These are phyloP conservation scores for Manis crassicaudata DNA, from an alignment of 2,797 vertebrate genomes.

Conservation along the genomic window DNA sequence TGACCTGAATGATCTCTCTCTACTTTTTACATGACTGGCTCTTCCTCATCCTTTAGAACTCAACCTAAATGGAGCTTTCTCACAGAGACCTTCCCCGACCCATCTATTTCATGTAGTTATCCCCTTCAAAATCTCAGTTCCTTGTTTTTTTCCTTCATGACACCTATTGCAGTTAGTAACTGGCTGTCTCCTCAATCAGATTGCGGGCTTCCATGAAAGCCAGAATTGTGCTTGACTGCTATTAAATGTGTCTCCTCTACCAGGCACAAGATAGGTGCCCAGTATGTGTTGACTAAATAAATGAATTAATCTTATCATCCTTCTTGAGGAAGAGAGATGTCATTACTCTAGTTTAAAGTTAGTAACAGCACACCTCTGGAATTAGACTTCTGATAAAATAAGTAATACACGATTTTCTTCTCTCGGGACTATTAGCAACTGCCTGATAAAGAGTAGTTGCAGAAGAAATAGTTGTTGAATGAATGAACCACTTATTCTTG, in stretches of 20 bases:
- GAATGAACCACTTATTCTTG: not conserved
- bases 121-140: not conserved
- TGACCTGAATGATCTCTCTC: not conserved
- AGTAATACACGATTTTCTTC: constrained; percentile 23
- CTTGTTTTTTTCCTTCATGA: not conserved
- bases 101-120: not conserved
- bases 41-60: not conserved
- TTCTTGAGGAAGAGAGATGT: not conserved
- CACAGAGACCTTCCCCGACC: not conserved
- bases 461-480: not conserved
- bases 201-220: not conserved
- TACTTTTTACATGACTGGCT: not conserved
- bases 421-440: not conserved
- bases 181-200: not conserved
- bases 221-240: not conserved
- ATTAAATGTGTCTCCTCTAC: not conserved
- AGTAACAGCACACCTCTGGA: not conserved
- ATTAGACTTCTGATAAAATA: constrained; percentile 6
- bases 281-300: not conserved
- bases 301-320: not conserved
- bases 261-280: not conserved
- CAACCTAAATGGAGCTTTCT: not conserved
- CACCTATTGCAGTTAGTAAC: not conserved
- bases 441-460: not conserved
- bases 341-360: constrained; percentile 33